A percentile compares a stretch with the other conserved stretches of the same genome.
Conservation (phyloP, 1,140 invertebrate species). For the Trichonephila clavata region DNA sequence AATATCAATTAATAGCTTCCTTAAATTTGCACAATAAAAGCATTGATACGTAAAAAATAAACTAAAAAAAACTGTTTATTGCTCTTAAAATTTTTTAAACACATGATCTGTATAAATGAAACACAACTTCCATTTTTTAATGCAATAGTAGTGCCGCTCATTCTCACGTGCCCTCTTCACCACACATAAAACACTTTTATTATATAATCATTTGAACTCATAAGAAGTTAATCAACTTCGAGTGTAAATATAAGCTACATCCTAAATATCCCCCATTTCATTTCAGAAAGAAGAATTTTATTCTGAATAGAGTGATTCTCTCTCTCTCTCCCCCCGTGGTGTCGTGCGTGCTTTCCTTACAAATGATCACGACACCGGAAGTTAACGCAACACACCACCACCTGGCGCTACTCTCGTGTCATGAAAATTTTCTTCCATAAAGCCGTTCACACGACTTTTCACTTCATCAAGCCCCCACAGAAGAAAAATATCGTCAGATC, state of each 20-base stretch:
- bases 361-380: slow-evolving; percentile 64
- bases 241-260: neutral
- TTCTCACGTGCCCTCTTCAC: too few relatives aligned
- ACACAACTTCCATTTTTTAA: too few relatives aligned
- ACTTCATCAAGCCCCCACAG: slow-evolving; percentile 19
- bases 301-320: slow-evolving; percentile 3
- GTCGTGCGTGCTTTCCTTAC: slow-evolving; percentile 12
- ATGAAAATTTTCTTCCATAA: slow-evolving; percentile 11
- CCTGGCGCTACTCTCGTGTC: slow-evolving; percentile 37
- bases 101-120: too few relatives aligned
- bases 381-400: slow-evolving; percentile 33
- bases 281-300: neutral
- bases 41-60: too few relatives aligned
- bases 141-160: too few relatives aligned
- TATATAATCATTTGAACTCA: too few relatives aligned
- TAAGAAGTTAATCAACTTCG: too few relatives aligned
- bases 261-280: neutral
- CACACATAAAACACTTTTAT: too few relatives aligned
- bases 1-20: too few relatives aligned
- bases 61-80: too few relatives aligned
- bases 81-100: too few relatives aligned
- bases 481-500: neutral
- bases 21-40: too few relatives aligned
- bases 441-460: slow-evolving; percentile 49
- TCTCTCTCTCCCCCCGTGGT: neutral